Conservation (phyloP, 2,888 invertebrate genomes). For the Orchesella flavescens region DNA sequence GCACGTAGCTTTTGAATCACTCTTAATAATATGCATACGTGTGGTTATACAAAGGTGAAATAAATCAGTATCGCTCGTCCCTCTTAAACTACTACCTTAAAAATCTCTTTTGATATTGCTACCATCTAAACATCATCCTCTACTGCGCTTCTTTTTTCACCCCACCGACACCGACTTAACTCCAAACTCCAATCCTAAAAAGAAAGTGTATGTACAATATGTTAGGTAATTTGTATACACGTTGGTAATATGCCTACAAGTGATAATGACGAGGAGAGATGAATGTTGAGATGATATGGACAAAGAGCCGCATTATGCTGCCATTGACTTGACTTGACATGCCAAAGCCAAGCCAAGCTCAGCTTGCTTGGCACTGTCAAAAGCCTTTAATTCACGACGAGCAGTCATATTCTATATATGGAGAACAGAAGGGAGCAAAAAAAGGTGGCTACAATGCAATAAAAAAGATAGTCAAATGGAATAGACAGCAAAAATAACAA, state of each 20-base stretch:
- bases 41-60: conserved; percentile 12
- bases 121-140: neutral
- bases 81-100: neutral
- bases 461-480: conserved; percentile 18
- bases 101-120: neutral
- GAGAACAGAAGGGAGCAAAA: conserved; percentile 11
- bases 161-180: neutral
- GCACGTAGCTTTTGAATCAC: conserved; percentile 5
- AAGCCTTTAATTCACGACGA: conserved; percentile 53
- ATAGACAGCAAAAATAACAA: too few relatives aligned
- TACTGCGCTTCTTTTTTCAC: neutral
- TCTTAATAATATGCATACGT: neutral
- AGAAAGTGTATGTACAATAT: neutral
- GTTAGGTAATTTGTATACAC: neutral
- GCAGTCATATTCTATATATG: conserved; percentile 37
- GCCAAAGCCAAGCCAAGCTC: neutral
- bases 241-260: neutral
- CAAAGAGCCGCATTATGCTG: too few relatives aligned
- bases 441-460: conserved; percentile 51
- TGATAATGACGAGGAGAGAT: conserved; percentile 15
- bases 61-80: conserved; percentile 12
- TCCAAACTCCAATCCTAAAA: neutral
- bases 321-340: too few relatives aligned
- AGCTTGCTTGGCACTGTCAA: conserved; percentile 36
- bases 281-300: conserved; percentile 7